Evolutionary conservation across 2,797 vertebrate species (phyloP).

Genomic region (Myioborus melanocephalus): DNA sequence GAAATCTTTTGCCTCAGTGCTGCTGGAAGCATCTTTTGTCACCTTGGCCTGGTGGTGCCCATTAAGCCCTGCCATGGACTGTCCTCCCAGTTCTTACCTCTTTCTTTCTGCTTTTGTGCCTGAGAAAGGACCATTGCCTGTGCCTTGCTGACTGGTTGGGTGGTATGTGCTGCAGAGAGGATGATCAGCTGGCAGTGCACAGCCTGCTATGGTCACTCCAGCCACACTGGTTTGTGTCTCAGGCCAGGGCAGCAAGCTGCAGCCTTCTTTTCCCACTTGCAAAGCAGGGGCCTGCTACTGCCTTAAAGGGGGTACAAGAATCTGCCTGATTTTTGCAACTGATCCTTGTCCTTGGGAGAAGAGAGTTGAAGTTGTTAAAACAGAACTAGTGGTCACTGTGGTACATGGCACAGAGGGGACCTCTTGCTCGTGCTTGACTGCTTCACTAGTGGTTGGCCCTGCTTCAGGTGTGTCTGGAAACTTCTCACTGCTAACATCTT

Average conservation of each 20-base stretch:
- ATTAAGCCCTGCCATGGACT: background rate
- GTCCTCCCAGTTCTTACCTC: background rate
- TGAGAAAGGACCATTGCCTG: rapidly evolving
- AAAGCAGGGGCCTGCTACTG: background rate
- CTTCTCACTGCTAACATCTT: background rate
- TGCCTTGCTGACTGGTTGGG: background rate
- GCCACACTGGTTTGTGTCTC: background rate
- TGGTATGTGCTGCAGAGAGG: background rate
- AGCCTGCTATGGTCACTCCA: background rate
- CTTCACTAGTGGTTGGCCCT: background rate
- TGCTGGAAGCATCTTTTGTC: background rate
- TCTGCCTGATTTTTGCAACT: background rate
- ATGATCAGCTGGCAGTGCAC: background rate
- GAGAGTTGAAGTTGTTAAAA: background rate
- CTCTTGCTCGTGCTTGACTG: background rate
- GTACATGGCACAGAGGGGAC: background rate
- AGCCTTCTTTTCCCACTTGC: background rate
- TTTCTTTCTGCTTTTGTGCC: background rate
- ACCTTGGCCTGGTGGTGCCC: background rate
- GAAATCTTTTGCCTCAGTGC: background rate
- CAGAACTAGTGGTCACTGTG: background rate
- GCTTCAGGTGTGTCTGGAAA: background rate
- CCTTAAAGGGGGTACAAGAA: background rate
- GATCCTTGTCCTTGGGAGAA: background rate
- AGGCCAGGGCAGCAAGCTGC: background rate